Conservation (phyloP, 92 coral and sea anemone species). For the Metridium senile region DNA sequence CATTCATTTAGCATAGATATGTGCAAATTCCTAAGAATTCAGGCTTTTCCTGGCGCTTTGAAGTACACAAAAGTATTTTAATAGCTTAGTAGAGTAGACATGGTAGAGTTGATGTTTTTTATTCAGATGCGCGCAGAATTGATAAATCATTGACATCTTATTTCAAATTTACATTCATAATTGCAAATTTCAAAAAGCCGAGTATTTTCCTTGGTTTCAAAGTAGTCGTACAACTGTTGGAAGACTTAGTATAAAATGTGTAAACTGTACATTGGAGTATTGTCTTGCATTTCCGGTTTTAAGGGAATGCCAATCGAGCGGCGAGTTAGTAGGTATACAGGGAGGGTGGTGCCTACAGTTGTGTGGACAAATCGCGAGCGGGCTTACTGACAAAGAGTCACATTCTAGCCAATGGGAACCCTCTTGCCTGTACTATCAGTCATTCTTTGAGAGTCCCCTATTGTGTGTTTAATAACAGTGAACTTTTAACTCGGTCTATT, state of each 20-base stretch:
- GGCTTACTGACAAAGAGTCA: constrained; percentile 67
- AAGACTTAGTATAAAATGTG: too few relatives aligned
- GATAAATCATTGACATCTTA: background rate
- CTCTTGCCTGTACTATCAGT: constrained; percentile 67
- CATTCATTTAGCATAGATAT: too few relatives aligned
- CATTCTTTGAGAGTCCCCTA: constrained; percentile 73
- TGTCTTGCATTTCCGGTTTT: constrained; percentile 76
- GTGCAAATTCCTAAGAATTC: background rate
- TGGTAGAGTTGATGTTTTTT: too few relatives aligned
- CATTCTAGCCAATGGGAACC: constrained; percentile 57
- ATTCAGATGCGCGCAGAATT: background rate
- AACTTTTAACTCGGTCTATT: constrained; percentile 45
- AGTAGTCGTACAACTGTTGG: too few relatives aligned
- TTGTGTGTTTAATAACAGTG: constrained; percentile 77
- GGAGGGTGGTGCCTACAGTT: constrained; percentile 66
- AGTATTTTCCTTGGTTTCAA: background rate
- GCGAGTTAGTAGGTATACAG: constrained; percentile 47
- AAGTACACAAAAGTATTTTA: too few relatives aligned
- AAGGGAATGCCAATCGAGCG: constrained; percentile 67
- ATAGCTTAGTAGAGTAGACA: too few relatives aligned
- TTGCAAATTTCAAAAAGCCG: background rate
- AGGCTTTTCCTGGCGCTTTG: background rate
- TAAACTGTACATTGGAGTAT: too few relatives aligned
- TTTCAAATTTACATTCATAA: background rate
- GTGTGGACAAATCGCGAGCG: constrained; percentile 59